Conservation (phyloP, 1,140 invertebrate species). For the Ephestia elutella region DNA sequence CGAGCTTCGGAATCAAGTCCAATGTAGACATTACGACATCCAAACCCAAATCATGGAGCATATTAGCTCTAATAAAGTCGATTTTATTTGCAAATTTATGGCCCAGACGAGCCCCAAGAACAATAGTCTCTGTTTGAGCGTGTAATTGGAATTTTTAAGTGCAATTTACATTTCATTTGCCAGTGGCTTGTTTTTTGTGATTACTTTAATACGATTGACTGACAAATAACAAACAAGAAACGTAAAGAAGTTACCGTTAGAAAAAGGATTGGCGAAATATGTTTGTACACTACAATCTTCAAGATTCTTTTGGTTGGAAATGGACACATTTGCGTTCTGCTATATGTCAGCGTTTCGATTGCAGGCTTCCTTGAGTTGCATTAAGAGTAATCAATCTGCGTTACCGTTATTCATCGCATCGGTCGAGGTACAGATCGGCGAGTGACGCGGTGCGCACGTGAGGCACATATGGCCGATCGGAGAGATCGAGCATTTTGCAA, state of each 20-base stretch:
- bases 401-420: slow-evolving; percentile 32
- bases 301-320: slow-evolving; percentile 18
- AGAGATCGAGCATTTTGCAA: slow-evolving; percentile 19
- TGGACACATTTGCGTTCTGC: slow-evolving; percentile 16
- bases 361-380: slow-evolving; percentile 34
- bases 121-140: slow-evolving; percentile 26
- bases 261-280: too few relatives aligned
- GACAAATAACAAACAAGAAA: too few relatives aligned
- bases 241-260: too few relatives aligned
- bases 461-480: slow-evolving; percentile 22
- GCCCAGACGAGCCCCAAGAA: slow-evolving; percentile 21
- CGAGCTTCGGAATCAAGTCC: slow-evolving; percentile 10
- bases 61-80: slow-evolving; percentile 28
- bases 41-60: slow-evolving; percentile 19
- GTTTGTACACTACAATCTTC: too few relatives aligned
- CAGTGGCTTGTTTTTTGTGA: slow-evolving; percentile 13
- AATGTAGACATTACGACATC: slow-evolving; percentile 15
- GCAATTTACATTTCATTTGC: slow-evolving; percentile 30
- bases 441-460: slow-evolving; percentile 24
- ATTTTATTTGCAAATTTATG: slow-evolving; percentile 35
- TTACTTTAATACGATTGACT: neutral
- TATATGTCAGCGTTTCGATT: neutral
- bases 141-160: slow-evolving; percentile 33
- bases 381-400: slow-evolving; percentile 20
- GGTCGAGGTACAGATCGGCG: slow-evolving; percentile 17